Percentiles rank a stretch among this genome's conserved stretches.
Evolutionary conservation across 64 coral and sea anemone genomes (phyloP).

Genomic region (Dendronephthya gigantea): DNA sequence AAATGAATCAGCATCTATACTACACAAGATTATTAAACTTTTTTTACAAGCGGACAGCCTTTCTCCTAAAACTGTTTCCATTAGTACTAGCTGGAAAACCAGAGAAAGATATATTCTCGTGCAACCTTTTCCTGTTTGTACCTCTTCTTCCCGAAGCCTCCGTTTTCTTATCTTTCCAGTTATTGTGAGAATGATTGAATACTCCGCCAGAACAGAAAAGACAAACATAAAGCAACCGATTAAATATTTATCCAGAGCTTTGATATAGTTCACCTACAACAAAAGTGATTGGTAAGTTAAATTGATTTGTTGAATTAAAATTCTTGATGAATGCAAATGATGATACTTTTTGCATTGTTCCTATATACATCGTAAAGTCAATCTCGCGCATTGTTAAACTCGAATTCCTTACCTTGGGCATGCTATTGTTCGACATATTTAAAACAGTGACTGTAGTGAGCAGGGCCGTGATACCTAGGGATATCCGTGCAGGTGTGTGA

Average conservation of each 20-base stretch:
- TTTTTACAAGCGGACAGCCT: no score
- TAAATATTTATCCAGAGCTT: slow-evolving; percentile 87
- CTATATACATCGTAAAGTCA: not conserved
- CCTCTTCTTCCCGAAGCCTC: not conserved
- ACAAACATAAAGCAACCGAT: slow-evolving; percentile 96
- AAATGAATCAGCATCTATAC: no score
- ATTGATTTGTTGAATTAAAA: not conserved
- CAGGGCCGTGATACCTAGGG: slow-evolving; percentile 82
- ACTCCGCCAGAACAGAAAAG: slow-evolving; percentile 75
- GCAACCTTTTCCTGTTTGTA: not conserved
- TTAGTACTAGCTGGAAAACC: no score
- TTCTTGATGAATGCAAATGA: not conserved
- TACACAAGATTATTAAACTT: no score
- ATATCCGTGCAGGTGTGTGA: slow-evolving; percentile 78
- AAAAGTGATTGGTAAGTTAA: not conserved
- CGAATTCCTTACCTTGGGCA: slow-evolving; percentile 67
- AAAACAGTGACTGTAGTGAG: slow-evolving; percentile 85
- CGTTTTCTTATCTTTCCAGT: slow-evolving; percentile 1
- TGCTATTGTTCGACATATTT: slow-evolving; percentile 88
- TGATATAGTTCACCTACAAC: slow-evolving; percentile 84
- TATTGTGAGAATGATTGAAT: slow-evolving; percentile 47
- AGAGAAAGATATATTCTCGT: not conserved
- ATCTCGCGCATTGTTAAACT: not conserved
- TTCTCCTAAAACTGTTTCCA: no score
- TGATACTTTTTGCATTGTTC: not conserved